These are phyloP conservation scores for Peromyscus californicus DNA, from an alignment of 2,113 vertebrate species.

Conservation along the genomic window DNA sequence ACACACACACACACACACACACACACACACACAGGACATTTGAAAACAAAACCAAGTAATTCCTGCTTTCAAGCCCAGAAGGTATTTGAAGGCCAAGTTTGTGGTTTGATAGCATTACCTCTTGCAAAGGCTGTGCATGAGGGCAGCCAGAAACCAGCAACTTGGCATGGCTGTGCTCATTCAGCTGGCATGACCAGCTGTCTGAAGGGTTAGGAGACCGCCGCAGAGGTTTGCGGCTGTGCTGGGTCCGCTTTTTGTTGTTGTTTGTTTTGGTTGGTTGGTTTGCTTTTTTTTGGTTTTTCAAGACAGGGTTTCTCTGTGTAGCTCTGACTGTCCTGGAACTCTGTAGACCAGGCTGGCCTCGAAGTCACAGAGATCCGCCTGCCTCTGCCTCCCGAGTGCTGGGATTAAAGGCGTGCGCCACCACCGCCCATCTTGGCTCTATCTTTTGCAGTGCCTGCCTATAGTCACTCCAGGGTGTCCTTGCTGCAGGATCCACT, in stretches of 20 bases:
- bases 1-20: background rate
- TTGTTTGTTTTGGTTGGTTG: background rate
- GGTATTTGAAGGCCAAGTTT: background rate
- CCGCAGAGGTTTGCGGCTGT: background rate
- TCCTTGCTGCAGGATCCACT: background rate
- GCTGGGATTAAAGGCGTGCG: background rate
- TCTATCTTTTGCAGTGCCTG: background rate
- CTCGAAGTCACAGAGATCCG: background rate
- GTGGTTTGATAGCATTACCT: background rate
- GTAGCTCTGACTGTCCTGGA: background rate
- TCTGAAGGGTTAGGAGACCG: accelerated
- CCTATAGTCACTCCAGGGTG: background rate
- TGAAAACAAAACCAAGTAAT: slow-evolving; percentile 29
- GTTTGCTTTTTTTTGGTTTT: background rate
- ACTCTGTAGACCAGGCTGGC: too few species aligned
- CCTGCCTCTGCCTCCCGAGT: background rate
- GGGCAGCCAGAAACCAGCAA: background rate
- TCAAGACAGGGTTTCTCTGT: background rate
- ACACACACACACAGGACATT: background rate
- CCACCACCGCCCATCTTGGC: background rate
- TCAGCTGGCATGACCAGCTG: accelerated
- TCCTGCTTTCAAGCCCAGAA: background rate
- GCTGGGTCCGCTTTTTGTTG: background rate
- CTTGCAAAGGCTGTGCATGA: background rate
- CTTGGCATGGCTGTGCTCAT: background rate